Conservation (phyloP, 1,140 invertebrate genomes). For the Glossosoma conforme region DNA sequence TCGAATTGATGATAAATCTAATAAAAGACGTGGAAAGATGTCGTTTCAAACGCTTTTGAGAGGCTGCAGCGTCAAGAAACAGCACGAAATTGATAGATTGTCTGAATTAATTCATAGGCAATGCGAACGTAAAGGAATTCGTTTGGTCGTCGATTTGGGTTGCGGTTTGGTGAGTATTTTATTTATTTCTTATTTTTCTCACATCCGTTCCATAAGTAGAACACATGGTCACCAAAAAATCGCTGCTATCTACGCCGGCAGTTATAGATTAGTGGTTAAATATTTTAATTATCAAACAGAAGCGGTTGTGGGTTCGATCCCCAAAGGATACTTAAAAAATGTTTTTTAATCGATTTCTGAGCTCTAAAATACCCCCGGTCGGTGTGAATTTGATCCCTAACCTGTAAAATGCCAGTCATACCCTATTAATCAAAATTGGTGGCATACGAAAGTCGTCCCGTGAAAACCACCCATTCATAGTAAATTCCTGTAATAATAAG, state of each 20-base stretch:
- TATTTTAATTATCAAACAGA: background rate
- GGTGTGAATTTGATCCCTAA: too few species aligned
- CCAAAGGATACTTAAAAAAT: too few species aligned
- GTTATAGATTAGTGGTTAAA: background rate
- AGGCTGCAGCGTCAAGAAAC: conserved; percentile 58
- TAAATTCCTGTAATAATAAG: too few species aligned
- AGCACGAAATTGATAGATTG: conserved; percentile 62
- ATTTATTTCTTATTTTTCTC: background rate
- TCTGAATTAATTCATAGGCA: conserved; percentile 53
- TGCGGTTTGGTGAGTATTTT: conserved; percentile 54
- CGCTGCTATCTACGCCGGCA: too few species aligned
- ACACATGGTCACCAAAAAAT: too few species aligned
- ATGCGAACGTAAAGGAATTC: conserved; percentile 47
- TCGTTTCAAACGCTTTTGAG: conserved; percentile 24
- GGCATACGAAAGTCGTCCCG: too few species aligned
- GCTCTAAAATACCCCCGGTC: too few species aligned
- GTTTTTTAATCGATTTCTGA: too few species aligned
- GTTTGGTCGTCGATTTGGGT: conserved; percentile 74
- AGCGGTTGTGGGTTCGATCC: too few species aligned
- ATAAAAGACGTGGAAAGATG: conserved; percentile 31
- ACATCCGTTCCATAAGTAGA: background rate
- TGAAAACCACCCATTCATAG: too few species aligned
- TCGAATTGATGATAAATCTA: conserved; percentile 1
- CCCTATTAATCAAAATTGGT: too few species aligned
- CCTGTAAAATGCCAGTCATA: too few species aligned